Evolutionary conservation across 2,797 vertebrate species (phyloP).

Genomic region (Lagocephalus sceleratus): DNA sequence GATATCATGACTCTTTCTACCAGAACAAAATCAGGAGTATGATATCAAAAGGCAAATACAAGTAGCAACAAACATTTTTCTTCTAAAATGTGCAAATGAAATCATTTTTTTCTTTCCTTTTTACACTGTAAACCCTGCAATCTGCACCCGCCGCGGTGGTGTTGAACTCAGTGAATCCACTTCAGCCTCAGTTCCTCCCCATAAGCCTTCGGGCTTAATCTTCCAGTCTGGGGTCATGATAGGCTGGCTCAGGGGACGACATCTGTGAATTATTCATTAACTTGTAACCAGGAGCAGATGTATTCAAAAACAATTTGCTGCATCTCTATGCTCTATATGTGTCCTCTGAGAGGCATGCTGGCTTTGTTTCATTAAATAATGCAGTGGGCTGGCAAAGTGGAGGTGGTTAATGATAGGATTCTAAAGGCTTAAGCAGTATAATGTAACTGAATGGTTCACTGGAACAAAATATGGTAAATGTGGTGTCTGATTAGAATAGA

Average conservation of each 20-base stretch:
- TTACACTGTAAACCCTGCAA: conserved; percentile 35
- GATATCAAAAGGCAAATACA: conserved; percentile 23
- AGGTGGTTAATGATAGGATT: conserved; percentile 25
- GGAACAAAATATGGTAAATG: not conserved
- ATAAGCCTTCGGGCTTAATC: conserved; percentile 66
- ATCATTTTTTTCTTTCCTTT: conserved; percentile 24
- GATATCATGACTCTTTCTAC: conserved; percentile 39
- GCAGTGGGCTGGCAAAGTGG: not conserved
- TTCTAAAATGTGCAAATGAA: conserved; percentile 2
- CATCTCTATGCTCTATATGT: conserved; percentile 48
- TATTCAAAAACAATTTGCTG: conserved; percentile 61
- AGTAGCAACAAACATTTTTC: conserved; percentile 11
- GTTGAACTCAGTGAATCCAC: conserved; percentile 70
- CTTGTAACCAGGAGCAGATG: conserved; percentile 77
- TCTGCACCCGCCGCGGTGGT: conserved; percentile 60
- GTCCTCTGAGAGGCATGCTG: conserved; percentile 38
- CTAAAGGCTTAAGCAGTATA: not conserved
- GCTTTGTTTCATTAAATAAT: conserved; percentile 25
- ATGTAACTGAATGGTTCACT: not conserved
- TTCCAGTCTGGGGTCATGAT: conserved; percentile 71
- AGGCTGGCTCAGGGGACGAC: conserved; percentile 75
- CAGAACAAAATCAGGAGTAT: conserved; percentile 5
- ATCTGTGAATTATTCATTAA: conserved; percentile 80
- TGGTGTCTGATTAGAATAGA: too few relatives aligned
- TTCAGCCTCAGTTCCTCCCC: conserved; percentile 65